These are phyloP conservation scores for Chironomus riparius DNA, from an alignment of 2,888 invertebrate genomes.

Conservation along the genomic window DNA sequence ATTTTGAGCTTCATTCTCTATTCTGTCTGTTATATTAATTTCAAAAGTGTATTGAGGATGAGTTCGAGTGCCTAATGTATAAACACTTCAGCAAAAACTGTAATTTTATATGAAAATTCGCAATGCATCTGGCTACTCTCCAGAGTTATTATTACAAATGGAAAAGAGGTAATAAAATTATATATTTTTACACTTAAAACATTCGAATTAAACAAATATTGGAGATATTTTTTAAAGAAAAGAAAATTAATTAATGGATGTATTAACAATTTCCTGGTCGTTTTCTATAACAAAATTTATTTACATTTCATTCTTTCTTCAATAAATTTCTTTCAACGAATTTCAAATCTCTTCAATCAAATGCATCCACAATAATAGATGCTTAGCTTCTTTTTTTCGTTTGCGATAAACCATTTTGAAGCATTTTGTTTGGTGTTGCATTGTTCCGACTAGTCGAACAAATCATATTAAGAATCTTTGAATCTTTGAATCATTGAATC, in stretches of 20 bases:
- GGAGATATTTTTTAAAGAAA: background rate
- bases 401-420: no score
- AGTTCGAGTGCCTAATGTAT: background rate
- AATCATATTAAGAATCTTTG: no score
- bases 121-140: background rate
- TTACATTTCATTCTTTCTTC: background rate
- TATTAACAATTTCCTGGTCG: conserved; percentile 6
- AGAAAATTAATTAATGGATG: background rate
- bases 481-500: no score
- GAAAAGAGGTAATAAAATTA: background rate
- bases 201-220: background rate
- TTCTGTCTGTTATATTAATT: background rate
- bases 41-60: background rate
- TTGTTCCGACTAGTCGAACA: no score
- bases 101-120: background rate
- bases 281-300: background rate
- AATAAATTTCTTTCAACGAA: background rate
- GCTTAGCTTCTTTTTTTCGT: no score
- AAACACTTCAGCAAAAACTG: conserved; percentile 14
- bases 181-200: background rate
- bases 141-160: no score
- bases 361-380: no score
- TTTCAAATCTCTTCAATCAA: background rate
- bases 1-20: background rate
- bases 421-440: no score